Conservation (phyloP, 2,888 invertebrate genomes). For the Campoletis raptor region DNA sequence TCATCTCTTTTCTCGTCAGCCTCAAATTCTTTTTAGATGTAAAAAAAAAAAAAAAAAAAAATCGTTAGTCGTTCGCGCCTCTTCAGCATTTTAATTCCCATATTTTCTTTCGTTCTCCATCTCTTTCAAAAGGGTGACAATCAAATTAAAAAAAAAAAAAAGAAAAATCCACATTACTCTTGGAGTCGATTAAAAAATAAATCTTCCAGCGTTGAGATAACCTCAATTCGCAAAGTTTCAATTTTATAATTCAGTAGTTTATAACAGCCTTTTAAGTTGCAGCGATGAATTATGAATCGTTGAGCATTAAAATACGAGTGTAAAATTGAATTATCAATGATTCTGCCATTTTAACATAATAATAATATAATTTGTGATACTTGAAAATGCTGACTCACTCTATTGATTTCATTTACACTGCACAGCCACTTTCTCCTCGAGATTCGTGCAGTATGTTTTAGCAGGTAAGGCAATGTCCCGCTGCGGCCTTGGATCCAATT, state of each 20-base stretch:
- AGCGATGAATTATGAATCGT: background rate
- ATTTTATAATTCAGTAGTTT: background rate
- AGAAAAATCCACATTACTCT: background rate
- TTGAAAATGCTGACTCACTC: background rate
- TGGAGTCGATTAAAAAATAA: background rate
- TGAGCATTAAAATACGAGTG: background rate
- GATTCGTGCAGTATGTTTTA: constrained; percentile 61
- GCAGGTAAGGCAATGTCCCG: constrained; percentile 79
- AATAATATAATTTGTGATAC: background rate
- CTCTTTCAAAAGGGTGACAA: background rate
- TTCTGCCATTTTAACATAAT: background rate
- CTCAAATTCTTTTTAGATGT: constrained; percentile 25
- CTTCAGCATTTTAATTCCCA: constrained; percentile 17
- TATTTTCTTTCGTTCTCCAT: background rate
- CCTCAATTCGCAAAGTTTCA: background rate
- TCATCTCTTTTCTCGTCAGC: constrained; percentile 11
- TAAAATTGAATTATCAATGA: background rate
- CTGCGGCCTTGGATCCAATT: constrained; percentile 80
- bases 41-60: constrained; percentile 9
- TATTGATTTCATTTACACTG: constrained; percentile 22
- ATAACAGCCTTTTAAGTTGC: background rate
- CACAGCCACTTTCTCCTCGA: constrained; percentile 41
- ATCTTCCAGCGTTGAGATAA: background rate
- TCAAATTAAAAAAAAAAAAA: background rate
- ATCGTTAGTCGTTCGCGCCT: constrained; percentile 24